phyloP scores from a whole-genome alignment of 1,140 invertebrate species.

The Monochamus saltuarius region DNA sequence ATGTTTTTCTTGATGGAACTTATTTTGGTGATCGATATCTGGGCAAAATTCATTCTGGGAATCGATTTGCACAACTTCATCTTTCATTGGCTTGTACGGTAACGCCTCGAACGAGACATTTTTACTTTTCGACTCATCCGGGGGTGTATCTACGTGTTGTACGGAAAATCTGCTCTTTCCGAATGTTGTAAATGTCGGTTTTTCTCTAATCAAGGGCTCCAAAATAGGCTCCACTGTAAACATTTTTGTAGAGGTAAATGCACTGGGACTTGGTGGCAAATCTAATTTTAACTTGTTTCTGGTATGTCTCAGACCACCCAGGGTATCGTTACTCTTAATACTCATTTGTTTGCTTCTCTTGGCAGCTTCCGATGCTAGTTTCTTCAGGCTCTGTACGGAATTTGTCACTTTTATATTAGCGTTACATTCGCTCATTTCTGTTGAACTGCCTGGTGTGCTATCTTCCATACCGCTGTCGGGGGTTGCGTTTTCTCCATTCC shows the following conservation, averaged over 20 bases:
- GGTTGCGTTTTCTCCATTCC: slow-evolving; percentile 51
- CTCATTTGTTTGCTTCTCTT: slow-evolving; percentile 32
- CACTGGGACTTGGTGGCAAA: slow-evolving; percentile 58
- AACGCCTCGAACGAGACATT: slow-evolving; percentile 51
- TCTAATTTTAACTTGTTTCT: slow-evolving; percentile 71
- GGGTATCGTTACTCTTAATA: slow-evolving; percentile 24
- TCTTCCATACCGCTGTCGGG: slow-evolving; percentile 62
- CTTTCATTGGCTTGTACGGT: slow-evolving; percentile 44
- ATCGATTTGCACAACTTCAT: too few species aligned
- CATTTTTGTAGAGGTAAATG: slow-evolving; percentile 43
- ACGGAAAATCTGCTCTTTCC: slow-evolving; percentile 50
- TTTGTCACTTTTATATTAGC: slow-evolving; percentile 3
- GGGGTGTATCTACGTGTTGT: slow-evolving; percentile 49
- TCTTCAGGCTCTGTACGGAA: slow-evolving; percentile 37
- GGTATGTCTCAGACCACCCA: slow-evolving; percentile 74
- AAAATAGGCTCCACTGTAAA: slow-evolving; percentile 37
- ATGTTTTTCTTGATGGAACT: not conserved
- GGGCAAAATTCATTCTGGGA: too few species aligned
- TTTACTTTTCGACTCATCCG: slow-evolving; percentile 29
- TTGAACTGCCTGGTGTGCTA: slow-evolving; percentile 55
- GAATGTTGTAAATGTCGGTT: slow-evolving; percentile 50
- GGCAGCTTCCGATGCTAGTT: slow-evolving; percentile 39
- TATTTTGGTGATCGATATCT: not conserved
- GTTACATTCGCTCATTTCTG: slow-evolving; percentile 37
- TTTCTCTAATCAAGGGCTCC: slow-evolving; percentile 41